A percentile compares a stretch with the other conserved stretches of the same genome.
phyloP scores from a whole-genome alignment of 23 tunicate species.

The Botrylloides violaceus region DNA sequence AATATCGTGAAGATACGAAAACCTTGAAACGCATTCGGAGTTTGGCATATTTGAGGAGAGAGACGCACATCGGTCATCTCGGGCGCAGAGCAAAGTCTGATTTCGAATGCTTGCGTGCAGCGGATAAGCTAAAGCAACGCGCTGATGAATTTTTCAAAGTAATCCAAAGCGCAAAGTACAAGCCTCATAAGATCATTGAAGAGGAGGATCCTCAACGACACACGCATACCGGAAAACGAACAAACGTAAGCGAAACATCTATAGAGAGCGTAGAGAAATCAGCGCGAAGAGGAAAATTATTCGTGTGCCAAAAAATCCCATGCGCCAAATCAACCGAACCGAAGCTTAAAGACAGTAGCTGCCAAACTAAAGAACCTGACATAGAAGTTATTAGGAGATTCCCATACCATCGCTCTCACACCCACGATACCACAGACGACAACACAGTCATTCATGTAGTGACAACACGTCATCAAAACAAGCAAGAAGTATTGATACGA shows the following conservation, averaged over 20 bases:
- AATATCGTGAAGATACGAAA: neutral
- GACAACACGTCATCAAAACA: neutral
- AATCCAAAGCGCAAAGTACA: neutral
- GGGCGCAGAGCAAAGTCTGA: neutral
- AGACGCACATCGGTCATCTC: neutral
- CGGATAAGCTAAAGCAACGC: neutral
- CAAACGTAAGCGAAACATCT: neutral
- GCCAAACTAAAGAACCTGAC: neutral
- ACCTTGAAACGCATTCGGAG: neutral
- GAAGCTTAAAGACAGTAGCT: neutral
- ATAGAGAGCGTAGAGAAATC: slow-evolving; percentile 5
- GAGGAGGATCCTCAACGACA: neutral
- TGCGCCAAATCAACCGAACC: neutral
- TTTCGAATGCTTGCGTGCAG: neutral
- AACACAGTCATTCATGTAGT: neutral
- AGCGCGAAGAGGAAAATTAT: slow-evolving; percentile 6
- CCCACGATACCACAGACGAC: neutral
- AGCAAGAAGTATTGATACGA: neutral
- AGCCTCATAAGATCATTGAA: neutral
- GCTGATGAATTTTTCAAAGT: neutral
- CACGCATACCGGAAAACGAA: neutral
- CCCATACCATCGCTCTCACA: neutral
- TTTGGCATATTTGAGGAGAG: neutral
- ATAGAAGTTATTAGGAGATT: neutral
- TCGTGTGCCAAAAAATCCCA: slow-evolving; percentile 9